A percentile compares a stretch with the other conserved stretches of the same genome.
Evolutionary conservation across 1,140 invertebrate genomes (phyloP).

Genomic region (Hermatobates lingyangjiaoensis): DNA sequence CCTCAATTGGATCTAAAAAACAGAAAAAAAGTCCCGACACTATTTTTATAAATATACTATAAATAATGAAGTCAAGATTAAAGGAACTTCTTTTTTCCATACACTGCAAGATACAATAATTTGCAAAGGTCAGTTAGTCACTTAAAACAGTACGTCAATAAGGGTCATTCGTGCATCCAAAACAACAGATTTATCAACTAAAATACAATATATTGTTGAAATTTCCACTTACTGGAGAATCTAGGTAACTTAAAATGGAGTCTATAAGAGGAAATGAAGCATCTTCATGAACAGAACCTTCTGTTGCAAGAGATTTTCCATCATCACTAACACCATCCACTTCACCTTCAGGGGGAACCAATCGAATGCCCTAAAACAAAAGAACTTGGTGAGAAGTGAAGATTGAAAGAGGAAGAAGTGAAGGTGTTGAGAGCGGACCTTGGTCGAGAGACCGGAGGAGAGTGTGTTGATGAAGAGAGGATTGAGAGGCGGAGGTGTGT

Average conservation of each 20-base stretch:
- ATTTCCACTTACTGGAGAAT: conserved; percentile 33
- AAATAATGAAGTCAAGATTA: no score
- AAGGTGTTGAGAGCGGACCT: not conserved
- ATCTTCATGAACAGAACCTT: not conserved
- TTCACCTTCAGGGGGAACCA: conserved; percentile 3
- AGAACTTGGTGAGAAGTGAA: not conserved
- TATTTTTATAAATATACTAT: no score
- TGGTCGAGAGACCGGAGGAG: not conserved
- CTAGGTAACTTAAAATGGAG: conserved; percentile 39
- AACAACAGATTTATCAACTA: no score
- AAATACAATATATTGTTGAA: no score
- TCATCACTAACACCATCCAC: conserved; percentile 1
- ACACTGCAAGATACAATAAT: no score
- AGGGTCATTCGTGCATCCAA: no score
- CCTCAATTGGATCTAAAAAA: no score
- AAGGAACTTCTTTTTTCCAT: no score
- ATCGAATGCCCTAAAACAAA: not conserved
- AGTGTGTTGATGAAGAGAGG: conserved; percentile 11
- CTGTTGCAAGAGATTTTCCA: conserved; percentile 6
- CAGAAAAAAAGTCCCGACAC: no score
- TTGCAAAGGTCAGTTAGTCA: no score
- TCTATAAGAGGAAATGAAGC: conserved; percentile 28
- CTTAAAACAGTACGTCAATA: no score
- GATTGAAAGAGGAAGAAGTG: not conserved
- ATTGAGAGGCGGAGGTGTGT: conserved; percentile 8